phyloP scores from a whole-genome alignment of 2,888 invertebrate species.

The Chrysina gloriosa region DNA sequence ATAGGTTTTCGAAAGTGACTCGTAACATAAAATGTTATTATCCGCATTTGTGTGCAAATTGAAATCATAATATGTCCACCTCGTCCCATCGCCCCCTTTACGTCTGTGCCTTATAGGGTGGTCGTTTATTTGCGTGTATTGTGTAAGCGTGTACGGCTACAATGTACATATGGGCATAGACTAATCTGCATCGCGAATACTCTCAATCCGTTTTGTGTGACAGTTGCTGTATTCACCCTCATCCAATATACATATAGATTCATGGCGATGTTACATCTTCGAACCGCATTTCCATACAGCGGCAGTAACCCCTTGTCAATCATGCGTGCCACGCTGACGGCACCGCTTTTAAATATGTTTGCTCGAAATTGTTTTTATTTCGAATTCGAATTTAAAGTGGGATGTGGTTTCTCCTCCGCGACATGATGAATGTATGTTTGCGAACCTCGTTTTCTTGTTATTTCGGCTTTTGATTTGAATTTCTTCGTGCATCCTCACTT shows the following conservation, averaged over 20 bases:
- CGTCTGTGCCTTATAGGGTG: neutral
- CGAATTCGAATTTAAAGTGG: conserved; percentile 65
- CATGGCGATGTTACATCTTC: conserved; percentile 59
- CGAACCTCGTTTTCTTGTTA: conserved; percentile 63
- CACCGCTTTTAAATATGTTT: conserved; percentile 65
- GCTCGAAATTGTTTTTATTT: conserved; percentile 66
- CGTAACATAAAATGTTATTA: neutral
- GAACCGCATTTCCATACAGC: conserved; percentile 59
- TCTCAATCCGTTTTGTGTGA: conserved; percentile 59
- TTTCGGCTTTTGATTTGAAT: conserved; percentile 64
- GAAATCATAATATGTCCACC: conserved; percentile 11
- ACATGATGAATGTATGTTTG: conserved; percentile 64
- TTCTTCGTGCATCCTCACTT: conserved; percentile 45
- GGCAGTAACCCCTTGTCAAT: conserved; percentile 63
- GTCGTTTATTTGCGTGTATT: neutral
- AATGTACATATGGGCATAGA: conserved; percentile 41
- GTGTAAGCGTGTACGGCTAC: neutral
- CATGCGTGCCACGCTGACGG: conserved; percentile 60
- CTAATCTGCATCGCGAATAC: conserved; percentile 59
- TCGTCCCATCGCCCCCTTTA: neutral
- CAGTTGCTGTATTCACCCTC: conserved; percentile 59
- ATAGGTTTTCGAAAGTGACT: neutral
- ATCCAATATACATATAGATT: conserved; percentile 61
- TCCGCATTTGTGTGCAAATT: conserved; percentile 26
- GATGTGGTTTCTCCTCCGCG: conserved; percentile 54